Conservation (phyloP, 1,140 invertebrate genomes). For the Nomia melanderi region DNA sequence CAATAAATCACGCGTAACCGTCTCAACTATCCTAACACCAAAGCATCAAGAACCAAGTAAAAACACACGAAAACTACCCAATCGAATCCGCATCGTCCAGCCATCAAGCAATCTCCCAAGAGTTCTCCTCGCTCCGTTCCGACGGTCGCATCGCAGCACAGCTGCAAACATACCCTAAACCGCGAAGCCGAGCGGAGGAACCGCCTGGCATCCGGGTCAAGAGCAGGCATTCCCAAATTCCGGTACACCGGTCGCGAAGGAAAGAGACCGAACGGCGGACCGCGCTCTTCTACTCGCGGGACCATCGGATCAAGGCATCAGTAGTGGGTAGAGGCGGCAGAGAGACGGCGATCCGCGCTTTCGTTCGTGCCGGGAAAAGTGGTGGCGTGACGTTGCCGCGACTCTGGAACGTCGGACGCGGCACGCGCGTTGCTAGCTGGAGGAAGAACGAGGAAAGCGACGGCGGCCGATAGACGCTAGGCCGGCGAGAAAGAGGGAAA, state of each 20-base stretch:
- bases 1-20: no score
- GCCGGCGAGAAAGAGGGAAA: conserved; percentile 52
- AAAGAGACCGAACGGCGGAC: conserved; percentile 60
- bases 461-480: conserved; percentile 2
- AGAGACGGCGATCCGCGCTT: conserved; percentile 18
- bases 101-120: no score
- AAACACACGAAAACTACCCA: no score
- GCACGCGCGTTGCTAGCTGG: conserved; percentile 29
- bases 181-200: no score
- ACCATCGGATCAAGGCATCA: conserved; percentile 77
- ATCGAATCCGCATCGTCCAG: no score
- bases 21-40: no score
- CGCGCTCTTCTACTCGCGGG: conserved; percentile 76
- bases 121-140: no score
- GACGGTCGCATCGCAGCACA: no score
- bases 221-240: not conserved
- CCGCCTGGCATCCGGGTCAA: no score
- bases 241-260: not conserved
- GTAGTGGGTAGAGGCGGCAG: conserved; percentile 73
- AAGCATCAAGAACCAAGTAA: no score
- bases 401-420: conserved; percentile 9
- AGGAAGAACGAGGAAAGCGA: conserved; percentile 35
- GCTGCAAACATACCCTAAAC: no score
- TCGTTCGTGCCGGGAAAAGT: conserved; percentile 24
- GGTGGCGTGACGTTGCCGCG: conserved; percentile 1